Base-by-base conservation (phyloP, 1,140 invertebrate species). In the Amphibalanus amphitrite region DNA sequence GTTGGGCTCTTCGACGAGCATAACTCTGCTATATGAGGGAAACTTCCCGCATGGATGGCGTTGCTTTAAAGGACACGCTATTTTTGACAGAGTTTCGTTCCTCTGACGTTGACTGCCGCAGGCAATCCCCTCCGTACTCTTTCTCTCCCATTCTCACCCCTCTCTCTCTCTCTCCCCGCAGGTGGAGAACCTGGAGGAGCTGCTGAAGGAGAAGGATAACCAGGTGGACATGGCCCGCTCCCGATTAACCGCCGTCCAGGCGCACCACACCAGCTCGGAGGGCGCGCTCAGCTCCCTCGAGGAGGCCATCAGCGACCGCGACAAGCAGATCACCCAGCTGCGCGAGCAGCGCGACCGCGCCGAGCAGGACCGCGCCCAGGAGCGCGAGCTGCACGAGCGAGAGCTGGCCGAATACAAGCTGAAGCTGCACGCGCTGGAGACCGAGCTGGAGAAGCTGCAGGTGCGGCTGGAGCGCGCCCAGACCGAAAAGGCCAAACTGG, bases 201-300 rank as follows among this genome's bases (percentile, higher is more conserved):
- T 96, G 69, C 84, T 98, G 20, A 95, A 95, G 82, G 95, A 98
- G 80, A 98, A 98, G 82, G 96, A 98, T 80, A 95, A 95, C 80
- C 93, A 97, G 83, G 90, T 98, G 71, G 92, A 95, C 77, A 93
- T 95, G 89, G 91, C 94, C 0, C 85, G 93, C 74, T 90, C 92
- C 25, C 86, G 94, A 71, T 80, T 76, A 69, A 77, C 74, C 33
- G 78, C 81, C 64, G 92, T 95, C 87, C 92, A 95, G 84, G 90
- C 91, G 13, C 91, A 95, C 77, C 91, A 94, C 79, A 93, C 91
- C 80, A 92, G 88, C 72, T 93, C 90, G 67, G 92, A 95, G 82
- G 92, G 92, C 69, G 92, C 93, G 15, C 82, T 97, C 47, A 91
- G 90, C 65, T 92, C 89, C 75, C 83, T 98, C 28, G 95, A 98